Conservation (phyloP, 2,113 vertebrate genomes). For the Pachypanchax playfairii region DNA sequence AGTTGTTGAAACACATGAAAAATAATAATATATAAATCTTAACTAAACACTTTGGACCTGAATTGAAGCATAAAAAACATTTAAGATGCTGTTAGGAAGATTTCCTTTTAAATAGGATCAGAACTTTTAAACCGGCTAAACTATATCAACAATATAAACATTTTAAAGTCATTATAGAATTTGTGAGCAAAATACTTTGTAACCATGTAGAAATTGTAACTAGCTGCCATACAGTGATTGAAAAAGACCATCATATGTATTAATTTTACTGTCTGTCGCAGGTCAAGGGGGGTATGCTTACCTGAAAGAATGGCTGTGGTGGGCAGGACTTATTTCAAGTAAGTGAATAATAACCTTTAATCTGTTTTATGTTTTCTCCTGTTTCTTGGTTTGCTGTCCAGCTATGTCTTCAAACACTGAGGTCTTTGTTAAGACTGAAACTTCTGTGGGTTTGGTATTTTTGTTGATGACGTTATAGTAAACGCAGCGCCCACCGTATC, state of each 20-base stretch:
- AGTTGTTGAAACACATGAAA: too few species aligned
- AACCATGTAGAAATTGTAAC: too few species aligned
- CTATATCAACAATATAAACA: too few species aligned
- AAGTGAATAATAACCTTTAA: slow-evolving; percentile 63
- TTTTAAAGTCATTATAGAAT: too few species aligned
- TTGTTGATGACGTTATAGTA: slow-evolving; percentile 26
- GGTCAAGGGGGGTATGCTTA: slow-evolving; percentile 87
- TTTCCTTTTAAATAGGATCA: too few species aligned
- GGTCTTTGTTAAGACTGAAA: slow-evolving; percentile 45
- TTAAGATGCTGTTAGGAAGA: too few species aligned
- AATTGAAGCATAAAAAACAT: too few species aligned
- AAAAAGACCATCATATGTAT: neutral
- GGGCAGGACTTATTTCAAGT: slow-evolving; percentile 88
- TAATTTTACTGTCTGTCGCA: slow-evolving; percentile 41
- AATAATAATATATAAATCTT: too few species aligned
- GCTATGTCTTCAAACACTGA: slow-evolving; percentile 42
- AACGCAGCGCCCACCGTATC: slow-evolving; percentile 15
- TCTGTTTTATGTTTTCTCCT: neutral
- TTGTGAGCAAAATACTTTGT: too few species aligned
- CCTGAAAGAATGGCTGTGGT: slow-evolving; percentile 88
- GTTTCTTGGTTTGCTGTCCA: neutral
- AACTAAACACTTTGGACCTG: too few species aligned
- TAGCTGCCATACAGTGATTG: too few species aligned
- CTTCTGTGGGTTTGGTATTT: slow-evolving; percentile 59
- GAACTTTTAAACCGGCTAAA: too few species aligned